Evolutionary conservation across 37 sponge, comb jelly and placozoan genomes (phyloP).

Genomic region (Beroe forskalii): DNA sequence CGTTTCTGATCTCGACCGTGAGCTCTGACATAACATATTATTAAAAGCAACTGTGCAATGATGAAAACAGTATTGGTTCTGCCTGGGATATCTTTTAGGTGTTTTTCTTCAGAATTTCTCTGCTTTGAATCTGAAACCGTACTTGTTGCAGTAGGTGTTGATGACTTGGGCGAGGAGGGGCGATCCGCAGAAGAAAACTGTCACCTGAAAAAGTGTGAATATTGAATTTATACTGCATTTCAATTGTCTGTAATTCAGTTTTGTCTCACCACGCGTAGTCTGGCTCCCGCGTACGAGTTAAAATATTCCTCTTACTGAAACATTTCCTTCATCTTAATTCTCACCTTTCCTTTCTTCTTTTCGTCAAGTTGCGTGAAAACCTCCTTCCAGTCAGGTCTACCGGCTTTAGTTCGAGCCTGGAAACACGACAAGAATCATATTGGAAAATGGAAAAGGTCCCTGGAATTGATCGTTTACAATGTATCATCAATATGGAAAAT

Average conservation of each 20-base stretch:
- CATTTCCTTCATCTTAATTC: too few species aligned
- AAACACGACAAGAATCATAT: not conserved
- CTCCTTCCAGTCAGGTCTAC: slow-evolving; percentile 86
- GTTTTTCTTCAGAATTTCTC: slow-evolving; percentile 87
- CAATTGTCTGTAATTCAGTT: too few species aligned
- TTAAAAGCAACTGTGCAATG: too few species aligned
- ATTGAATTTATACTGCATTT: too few species aligned
- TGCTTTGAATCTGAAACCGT: slow-evolving; percentile 77
- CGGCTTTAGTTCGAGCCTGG: slow-evolving; percentile 80
- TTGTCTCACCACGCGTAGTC: too few species aligned
- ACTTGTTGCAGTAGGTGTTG: slow-evolving; percentile 74
- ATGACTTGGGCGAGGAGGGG: slow-evolving; percentile 75
- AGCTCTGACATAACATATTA: too few species aligned
- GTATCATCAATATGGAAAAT: not conserved
- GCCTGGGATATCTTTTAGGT: too few species aligned
- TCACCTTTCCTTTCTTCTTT: slow-evolving; percentile 72
- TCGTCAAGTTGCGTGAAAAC: slow-evolving; percentile 74
- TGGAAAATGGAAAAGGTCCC: not conserved
- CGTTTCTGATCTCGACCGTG: too few species aligned
- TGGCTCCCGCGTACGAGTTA: too few species aligned
- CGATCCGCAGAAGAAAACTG: slow-evolving; percentile 88
- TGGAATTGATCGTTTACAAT: not conserved
- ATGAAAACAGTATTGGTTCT: too few species aligned
- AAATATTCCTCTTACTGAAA: too few species aligned
- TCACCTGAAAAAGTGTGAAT: slow-evolving; percentile 66